Base-by-base conservation (phyloP, 2,113 vertebrate genomes). In the Enhydra lutris region DNA sequence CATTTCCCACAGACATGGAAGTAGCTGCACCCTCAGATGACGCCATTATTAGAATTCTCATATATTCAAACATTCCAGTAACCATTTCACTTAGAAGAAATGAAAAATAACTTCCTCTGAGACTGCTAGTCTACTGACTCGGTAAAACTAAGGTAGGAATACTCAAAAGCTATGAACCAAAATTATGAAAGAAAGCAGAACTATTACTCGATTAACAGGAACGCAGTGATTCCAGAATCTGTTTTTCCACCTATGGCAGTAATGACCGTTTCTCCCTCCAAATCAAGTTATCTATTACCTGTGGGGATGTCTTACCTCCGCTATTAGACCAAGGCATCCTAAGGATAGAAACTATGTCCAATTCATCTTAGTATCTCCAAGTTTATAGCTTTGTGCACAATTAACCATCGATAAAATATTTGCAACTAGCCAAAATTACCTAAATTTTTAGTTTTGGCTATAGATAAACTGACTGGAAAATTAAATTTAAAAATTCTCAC, bases 41-140 rank as follows among this genome's bases (percentile, higher is more conserved):
- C 34, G 76, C 73, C 82, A 59, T 50, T 89, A 39, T 61, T 47
- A 73, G 50, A n/a, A 55, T 65, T 67, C 55, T 92, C 55, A 81
- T 26, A 47, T 45, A 89, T 5, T 80, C 59, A 89, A 89, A 95
- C 29, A 50, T 74, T 67, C 45, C 45, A 71, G 82, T 20, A 88
- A 91, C 88, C 94, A 52, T 61, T 82, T 79, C 81, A 55, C 85
- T 71, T 23, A 83, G 29, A 92, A 52, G 45, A 95, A 95, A 96
- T 36, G 36, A 93, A 71, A 89, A 93, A 69, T 52, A 84, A 82
- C 71, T 61, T 52, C 73, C 90, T 81, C 71, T 50, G 52, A 89
- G 86, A 92, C 39, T 57, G 90, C n/a, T 69, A 65, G 26, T 88
- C 76, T 74, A 83, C 63, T n/a, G 45, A 81, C 50, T 91, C 57